Base-by-base conservation (phyloP, 2,888 invertebrate genomes). In the Coelopa pilipes region DNA sequence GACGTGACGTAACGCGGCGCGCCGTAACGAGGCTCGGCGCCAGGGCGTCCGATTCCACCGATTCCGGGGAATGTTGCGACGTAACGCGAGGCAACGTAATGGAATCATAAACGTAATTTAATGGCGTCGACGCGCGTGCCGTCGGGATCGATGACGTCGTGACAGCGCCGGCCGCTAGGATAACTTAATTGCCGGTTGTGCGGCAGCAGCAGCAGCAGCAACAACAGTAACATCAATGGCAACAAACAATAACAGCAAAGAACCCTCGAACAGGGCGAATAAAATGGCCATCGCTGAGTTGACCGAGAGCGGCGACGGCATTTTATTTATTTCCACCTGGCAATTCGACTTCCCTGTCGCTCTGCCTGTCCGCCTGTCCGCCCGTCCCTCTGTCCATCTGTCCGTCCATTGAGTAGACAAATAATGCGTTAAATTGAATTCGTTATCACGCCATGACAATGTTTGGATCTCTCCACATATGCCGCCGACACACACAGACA, bases 371-470 rank as follows among this genome's bases (percentile, higher is more conserved):
- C 19, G 21, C 1, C 1, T 59, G 57, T 21, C 21, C 19, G 57
- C 17, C 11, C 4, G 57, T 59, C 21, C 24, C 19, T 9, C 21
- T 17, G 55, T 55, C 17, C n/a, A n/a, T n/a, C n/a, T n/a, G n/a
- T n/a, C n/a, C 19, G 17, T n/a, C 1, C 19, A 19, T 59, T 12
- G 21, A 2, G 21, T 24, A 21, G 57, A 59, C 57, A 59, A 59
- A 21, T 59, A 59, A 59, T 73, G 65, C 70, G 59, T 66, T 75
- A 76, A 76, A 76, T 76, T 75, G 75, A 76, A 75, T 76, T 74
- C 59, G 75, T 76, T 76, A 76, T 75, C 76, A 70, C 65, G 63
- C 63, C 75, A 76, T 70, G 75, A 74, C 72, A 76, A 73, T 75
- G 72, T 73, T 70, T 75, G 66, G 50, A 21, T 21, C 12, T 17